These are phyloP conservation scores for rabbit (Oryctolagus cuniculus) DNA, from an alignment of 2,113 vertebrate species.

Conservation along the genomic window mOryCun1.1 NC_091441.1:27159001-27159500, in stretches of 20 bases:
- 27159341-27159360: background rate
- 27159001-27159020: too few relatives aligned
- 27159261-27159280: background rate
- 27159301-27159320: background rate
- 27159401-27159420: slow-evolving; percentile 25
- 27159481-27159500: too few relatives aligned
- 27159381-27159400: background rate
- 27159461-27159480: background rate
- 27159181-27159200: background rate
- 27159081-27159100: background rate
- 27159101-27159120: background rate
- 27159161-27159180: background rate
- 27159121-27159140: background rate
- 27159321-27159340: background rate
- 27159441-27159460: background rate
- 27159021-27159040: too few relatives aligned
- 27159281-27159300: background rate
- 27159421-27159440: background rate
- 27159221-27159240: background rate
- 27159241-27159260: background rate
- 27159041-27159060: too few relatives aligned
- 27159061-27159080: background rate
- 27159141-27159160: background rate
- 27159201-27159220: background rate
- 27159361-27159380: background rate